These are phyloP conservation scores for Drosophila mauritiana DNA, from an alignment of 1,140 invertebrate species.

Conservation along the genomic window DNA sequence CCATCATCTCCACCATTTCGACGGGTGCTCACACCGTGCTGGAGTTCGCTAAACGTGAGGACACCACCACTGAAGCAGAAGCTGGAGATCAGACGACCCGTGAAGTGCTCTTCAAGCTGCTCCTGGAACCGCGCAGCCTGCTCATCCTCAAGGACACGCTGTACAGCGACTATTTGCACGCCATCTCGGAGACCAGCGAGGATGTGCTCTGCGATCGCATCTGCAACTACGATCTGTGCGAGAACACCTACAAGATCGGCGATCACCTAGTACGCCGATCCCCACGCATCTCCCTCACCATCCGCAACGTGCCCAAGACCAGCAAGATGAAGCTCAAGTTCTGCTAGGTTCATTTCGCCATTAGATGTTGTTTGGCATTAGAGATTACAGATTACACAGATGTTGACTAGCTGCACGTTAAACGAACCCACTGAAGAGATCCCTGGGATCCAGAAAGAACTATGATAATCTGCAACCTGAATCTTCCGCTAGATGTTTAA, in stretches of 20 bases:
- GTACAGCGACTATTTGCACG: slow-evolving; percentile 95
- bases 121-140: slow-evolving; percentile 95
- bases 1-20: slow-evolving; percentile 96
- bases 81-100: slow-evolving; percentile 5
- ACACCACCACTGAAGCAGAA: background rate
- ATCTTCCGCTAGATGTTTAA: slow-evolving; percentile 75
- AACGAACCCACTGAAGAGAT: slow-evolving; percentile 56
- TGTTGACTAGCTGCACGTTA: slow-evolving; percentile 43
- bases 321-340: slow-evolving; percentile 90
- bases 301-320: slow-evolving; percentile 96
- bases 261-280: slow-evolving; percentile 88
- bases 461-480: slow-evolving; percentile 24
- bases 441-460: slow-evolving; percentile 9
- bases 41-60: slow-evolving; percentile 86
- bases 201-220: slow-evolving; percentile 90
- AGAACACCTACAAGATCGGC: slow-evolving; percentile 85
- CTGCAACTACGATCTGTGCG: slow-evolving; percentile 89
- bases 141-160: slow-evolving; percentile 93
- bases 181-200: slow-evolving; percentile 91
- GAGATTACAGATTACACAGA: slow-evolving; percentile 5
- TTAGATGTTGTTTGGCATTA: slow-evolving; percentile 25
- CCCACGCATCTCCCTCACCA: slow-evolving; percentile 94
- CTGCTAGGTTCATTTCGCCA: slow-evolving; percentile 51
- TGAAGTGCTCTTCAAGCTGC: slow-evolving; percentile 87
- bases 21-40: slow-evolving; percentile 95